Conservation (phyloP, 64 coral and sea anemone species). For the Exaiptasia diaphana region DNA sequence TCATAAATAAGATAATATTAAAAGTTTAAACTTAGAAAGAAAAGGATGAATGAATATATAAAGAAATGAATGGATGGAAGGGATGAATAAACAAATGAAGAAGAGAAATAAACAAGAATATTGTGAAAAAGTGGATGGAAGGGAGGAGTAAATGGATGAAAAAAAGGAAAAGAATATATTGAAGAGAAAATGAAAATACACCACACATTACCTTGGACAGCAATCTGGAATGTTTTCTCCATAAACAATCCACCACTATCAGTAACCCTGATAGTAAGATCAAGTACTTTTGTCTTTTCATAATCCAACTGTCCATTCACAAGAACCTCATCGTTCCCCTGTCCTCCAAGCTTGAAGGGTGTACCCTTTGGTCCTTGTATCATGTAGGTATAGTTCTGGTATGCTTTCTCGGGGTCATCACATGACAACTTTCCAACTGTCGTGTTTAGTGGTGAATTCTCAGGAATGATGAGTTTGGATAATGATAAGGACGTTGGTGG, state of each 20-base stretch:
- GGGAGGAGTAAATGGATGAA: too few species aligned
- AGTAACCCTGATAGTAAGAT: conserved; percentile 58
- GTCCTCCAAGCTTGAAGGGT: conserved; percentile 52
- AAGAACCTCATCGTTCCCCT: conserved; percentile 16
- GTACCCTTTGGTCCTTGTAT: conserved; percentile 28
- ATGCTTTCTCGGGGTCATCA: conserved; percentile 64
- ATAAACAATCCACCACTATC: conserved; percentile 64
- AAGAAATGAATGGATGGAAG: too few species aligned
- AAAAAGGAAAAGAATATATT: too few species aligned
- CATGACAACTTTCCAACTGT: conserved; percentile 59
- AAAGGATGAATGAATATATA: not conserved
- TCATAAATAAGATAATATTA: not conserved
- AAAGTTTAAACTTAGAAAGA: not conserved
- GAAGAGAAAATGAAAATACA: too few species aligned
- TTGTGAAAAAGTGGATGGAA: too few species aligned
- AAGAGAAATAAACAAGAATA: too few species aligned
- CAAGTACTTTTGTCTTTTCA: conserved; percentile 51
- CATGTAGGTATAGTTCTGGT: conserved; percentile 58
- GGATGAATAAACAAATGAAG: too few species aligned
- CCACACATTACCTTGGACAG: too few species aligned
- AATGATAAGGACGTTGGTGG: conserved; percentile 52
- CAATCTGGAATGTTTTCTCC: conserved; percentile 69
- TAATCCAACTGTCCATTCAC: conserved; percentile 66
- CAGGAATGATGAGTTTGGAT: conserved; percentile 51
- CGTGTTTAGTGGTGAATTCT: conserved; percentile 52